These are phyloP conservation scores for Heliconius ismenius DNA, from an alignment of 2,888 invertebrate species.

Conservation along the genomic window DNA sequence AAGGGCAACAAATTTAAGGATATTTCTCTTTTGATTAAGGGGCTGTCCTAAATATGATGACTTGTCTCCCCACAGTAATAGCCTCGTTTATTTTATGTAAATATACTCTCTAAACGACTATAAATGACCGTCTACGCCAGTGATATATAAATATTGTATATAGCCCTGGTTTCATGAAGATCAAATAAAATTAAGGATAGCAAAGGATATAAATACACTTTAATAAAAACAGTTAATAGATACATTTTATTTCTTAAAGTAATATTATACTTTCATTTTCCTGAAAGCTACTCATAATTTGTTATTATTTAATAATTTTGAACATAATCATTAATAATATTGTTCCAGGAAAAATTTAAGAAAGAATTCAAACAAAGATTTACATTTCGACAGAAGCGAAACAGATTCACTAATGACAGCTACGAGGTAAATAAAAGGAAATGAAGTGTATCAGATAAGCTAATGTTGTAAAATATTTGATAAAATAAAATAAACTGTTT, in stretches of 20 bases:
- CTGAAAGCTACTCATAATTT: neutral
- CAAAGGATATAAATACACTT: neutral
- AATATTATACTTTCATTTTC: neutral
- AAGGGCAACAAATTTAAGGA: neutral
- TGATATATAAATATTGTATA: neutral
- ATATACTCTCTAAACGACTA: conserved; percentile 18
- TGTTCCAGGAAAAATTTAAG: conserved; percentile 88
- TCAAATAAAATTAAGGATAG: neutral
- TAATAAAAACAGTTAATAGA: neutral
- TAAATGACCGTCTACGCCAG: conserved; percentile 4
- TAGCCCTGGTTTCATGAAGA: neutral
- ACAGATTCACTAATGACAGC: conserved; percentile 71
- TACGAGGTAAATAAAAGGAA: conserved; percentile 64
- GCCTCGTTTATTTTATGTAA: conserved; percentile 24
- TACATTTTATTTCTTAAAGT: neutral
- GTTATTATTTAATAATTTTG: neutral
- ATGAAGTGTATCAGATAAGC: neutral
- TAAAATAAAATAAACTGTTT: conserved; percentile 43
- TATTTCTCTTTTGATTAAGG: conserved; percentile 13
- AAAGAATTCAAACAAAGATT: conserved; percentile 88
- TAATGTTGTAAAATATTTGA: neutral
- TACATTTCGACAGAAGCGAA: conserved; percentile 79
- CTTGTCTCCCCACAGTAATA: conserved; percentile 22
- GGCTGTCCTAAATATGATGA: conserved; percentile 21
- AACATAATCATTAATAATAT: conserved; percentile 19